These are phyloP conservation scores for Ormyrus rosae DNA, from an alignment of 2,888 invertebrate species.

Conservation along the genomic window DNA sequence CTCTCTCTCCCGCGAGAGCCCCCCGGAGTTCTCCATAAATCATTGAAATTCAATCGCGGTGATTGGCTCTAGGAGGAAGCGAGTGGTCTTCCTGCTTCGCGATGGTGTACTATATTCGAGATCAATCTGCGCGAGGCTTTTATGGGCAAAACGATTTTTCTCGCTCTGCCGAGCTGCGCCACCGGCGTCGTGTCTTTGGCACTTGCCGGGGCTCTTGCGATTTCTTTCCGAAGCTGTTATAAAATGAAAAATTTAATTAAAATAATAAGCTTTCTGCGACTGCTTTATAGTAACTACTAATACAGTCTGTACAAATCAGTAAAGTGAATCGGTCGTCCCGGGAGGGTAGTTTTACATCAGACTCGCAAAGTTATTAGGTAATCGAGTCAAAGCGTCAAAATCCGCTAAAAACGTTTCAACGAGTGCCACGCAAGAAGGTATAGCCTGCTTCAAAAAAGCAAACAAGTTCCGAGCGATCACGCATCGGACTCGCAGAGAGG, in stretches of 20 bases:
- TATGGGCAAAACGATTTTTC: constrained; percentile 47
- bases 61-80: constrained; percentile 38
- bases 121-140: constrained; percentile 42
- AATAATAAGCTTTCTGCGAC: no score
- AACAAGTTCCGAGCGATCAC: neutral
- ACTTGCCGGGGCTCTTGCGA: constrained; percentile 2
- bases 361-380: no score
- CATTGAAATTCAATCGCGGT: constrained; percentile 68
- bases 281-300: no score
- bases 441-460: no score
- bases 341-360: no score
- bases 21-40: constrained; percentile 65
- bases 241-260: no score
- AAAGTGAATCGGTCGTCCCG: no score
- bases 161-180: neutral
- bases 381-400: no score
- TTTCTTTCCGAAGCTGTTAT: neutral
- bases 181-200: constrained; percentile 28
- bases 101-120: neutral
- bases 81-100: constrained; percentile 32
- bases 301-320: no score
- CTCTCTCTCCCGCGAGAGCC: constrained; percentile 26
- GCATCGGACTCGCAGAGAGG: no score
- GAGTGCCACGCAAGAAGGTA: no score
- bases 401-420: no score